Evolutionary conservation across 2,888 invertebrate species (phyloP).

Genomic region (Rhyacophila evoluta): DNA sequence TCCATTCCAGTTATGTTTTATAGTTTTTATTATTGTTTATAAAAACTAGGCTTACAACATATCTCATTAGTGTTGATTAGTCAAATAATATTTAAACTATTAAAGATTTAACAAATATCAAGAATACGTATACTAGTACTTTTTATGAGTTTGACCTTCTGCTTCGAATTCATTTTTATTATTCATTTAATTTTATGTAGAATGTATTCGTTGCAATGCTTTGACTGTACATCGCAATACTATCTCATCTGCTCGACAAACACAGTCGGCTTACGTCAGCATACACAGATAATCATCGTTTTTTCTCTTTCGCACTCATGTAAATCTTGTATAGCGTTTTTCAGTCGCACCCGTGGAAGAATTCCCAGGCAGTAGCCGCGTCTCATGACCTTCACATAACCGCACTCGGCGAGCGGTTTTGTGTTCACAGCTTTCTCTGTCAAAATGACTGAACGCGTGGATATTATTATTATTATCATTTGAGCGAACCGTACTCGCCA

Average conservation of each 20-base stretch:
- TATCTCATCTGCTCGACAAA: constrained; percentile 47
- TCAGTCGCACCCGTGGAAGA: not conserved
- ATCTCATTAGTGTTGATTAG: too few relatives aligned
- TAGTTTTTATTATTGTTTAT: too few relatives aligned
- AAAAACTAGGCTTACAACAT: too few relatives aligned
- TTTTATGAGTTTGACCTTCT: too few relatives aligned
- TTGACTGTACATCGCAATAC: constrained; percentile 45
- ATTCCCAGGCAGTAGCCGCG: not conserved
- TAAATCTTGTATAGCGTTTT: not conserved
- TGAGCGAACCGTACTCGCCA: not conserved
- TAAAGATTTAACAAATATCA: too few relatives aligned
- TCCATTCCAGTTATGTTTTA: too few relatives aligned
- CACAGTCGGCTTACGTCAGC: constrained; percentile 9
- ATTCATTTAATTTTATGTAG: too few relatives aligned
- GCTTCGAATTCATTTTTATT: too few relatives aligned
- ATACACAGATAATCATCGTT: not conserved
- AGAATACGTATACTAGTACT: too few relatives aligned
- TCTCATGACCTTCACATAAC: constrained; percentile 48
- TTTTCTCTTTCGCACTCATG: constrained; percentile 25
- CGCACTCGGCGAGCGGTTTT: constrained; percentile 29
- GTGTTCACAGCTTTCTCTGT: constrained; percentile 43
- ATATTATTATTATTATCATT: not conserved
- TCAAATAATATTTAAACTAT: too few relatives aligned
- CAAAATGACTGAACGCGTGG: constrained; percentile 40
- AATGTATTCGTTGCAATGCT: not conserved